Conservation (phyloP, 2,113 vertebrate species). For the Microcebus tavaratra region DNA sequence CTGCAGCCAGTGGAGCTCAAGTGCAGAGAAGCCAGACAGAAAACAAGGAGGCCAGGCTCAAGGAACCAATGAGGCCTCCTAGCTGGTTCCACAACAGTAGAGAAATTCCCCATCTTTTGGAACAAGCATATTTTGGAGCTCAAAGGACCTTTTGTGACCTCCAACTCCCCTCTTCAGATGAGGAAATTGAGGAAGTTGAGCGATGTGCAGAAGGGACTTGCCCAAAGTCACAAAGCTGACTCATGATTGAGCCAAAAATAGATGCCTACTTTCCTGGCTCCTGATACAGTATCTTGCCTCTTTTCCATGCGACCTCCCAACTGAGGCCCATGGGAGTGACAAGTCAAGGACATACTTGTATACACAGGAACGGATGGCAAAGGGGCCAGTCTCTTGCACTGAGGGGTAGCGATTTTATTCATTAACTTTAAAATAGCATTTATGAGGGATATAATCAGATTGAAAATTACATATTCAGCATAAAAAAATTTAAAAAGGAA, state of each 20-base stretch:
- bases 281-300: constrained; percentile 40
- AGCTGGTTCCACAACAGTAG: neutral
- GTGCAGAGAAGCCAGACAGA: neutral
- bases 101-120: constrained; percentile 16
- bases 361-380: neutral
- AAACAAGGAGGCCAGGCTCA: neutral
- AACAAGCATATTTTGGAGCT: neutral
- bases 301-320: constrained; percentile 5
- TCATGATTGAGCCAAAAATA: constrained; percentile 70
- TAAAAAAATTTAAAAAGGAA: neutral
- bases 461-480: neutral
- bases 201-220: neutral
- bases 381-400: neutral
- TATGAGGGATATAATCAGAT: neutral
- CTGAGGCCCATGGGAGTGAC: neutral
- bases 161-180: constrained; percentile 29
- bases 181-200: constrained; percentile 62
- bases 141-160: constrained; percentile 34
- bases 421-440: neutral
- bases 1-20: neutral
- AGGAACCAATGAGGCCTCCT: neutral
- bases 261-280: constrained; percentile 28
- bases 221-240: constrained; percentile 70
- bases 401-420: neutral
- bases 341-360: constrained; percentile 45